Base-by-base conservation (phyloP, 1,140 invertebrate genomes). In the Drosophila carrolli region DNA sequence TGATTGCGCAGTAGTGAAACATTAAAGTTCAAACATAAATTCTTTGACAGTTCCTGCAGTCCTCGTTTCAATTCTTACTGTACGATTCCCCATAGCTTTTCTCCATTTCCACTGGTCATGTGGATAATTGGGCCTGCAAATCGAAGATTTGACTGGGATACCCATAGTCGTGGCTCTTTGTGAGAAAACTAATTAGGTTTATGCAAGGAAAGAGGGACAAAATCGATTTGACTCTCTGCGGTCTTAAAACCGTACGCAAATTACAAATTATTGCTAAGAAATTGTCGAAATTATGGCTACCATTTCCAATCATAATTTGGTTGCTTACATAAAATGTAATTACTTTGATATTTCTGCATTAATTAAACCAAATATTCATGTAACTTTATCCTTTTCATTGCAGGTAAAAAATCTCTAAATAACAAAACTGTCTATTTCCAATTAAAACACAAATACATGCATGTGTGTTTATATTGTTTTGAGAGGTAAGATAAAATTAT, bases 381-480 rank as follows among this genome's bases (percentile, higher is more conserved):
- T 8, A 23, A 47, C 71, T 43, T 56, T 40, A 10, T 57, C 32
- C 8, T n/a, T 65, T 54, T 75, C 41, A 16, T 83, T 82, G 43
- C 80, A 82, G 80, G 80, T 82, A 82, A 75, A 55, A 37, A 47
- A 46, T 13, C 37, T 59, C 51, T 27, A 38, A 16, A 43, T 40
- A 19, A 19, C 14, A 0, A 19, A 32, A 16, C 9, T 32, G 3
- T 19, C 46, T 44, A 41, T 38, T 73, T 59, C 35, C 11, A 54
- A 50, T 13, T 29, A 51, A 35, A 5, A 8, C 7, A 13, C 9
- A 5, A 19, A 32, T 38, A 11, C 6, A 35, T 27, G 38, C 16
- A 23, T 37, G 2, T 35, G 35, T 38, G 14, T 29, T 14, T 19
- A 19, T 37, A 37, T 37, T 37, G 29, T 32, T 29, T 48, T 43